Conservation (phyloP, 2,113 vertebrate species). For the Osmerus mordax region DNA sequence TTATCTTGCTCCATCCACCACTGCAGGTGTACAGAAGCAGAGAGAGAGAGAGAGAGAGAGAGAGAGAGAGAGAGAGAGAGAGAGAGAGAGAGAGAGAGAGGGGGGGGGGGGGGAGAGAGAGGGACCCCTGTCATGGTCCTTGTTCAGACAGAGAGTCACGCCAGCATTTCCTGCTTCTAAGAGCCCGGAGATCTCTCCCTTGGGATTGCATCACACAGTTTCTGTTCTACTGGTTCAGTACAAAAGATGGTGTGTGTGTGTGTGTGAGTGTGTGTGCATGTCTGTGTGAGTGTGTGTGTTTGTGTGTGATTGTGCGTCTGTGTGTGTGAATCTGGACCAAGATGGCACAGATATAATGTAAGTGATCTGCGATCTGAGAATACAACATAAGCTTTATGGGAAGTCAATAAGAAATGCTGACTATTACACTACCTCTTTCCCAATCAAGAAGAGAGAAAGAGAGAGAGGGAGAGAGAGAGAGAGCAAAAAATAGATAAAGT, state of each 20-base stretch:
- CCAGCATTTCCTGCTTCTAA: background rate
- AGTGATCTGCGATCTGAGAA: conserved; percentile 32
- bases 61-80: too few species aligned
- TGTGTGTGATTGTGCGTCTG: background rate
- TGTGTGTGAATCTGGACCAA: conserved; percentile 22
- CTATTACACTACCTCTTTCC: conserved; percentile 12
- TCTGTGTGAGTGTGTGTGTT: background rate
- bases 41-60: too few species aligned
- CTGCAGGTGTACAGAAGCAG: too few species aligned
- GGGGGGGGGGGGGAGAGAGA: too few species aligned
- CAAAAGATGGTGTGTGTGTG: background rate
- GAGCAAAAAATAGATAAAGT: background rate
- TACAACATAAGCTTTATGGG: conserved; percentile 15
- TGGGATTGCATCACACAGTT: conserved; percentile 1
- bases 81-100: too few species aligned
- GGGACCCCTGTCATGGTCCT: background rate
- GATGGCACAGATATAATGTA: conserved; percentile 32
- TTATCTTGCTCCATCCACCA: too few species aligned
- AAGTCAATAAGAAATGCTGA: conserved; percentile 23
- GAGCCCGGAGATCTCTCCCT: background rate
- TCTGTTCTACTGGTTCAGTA: conserved; percentile 1
- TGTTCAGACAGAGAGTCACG: background rate
- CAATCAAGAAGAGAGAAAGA: background rate
- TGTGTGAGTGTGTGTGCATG: background rate
- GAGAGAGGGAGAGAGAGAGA: background rate